Conservation (phyloP, 2,888 invertebrate species). For the Rotaria sp. region DNA sequence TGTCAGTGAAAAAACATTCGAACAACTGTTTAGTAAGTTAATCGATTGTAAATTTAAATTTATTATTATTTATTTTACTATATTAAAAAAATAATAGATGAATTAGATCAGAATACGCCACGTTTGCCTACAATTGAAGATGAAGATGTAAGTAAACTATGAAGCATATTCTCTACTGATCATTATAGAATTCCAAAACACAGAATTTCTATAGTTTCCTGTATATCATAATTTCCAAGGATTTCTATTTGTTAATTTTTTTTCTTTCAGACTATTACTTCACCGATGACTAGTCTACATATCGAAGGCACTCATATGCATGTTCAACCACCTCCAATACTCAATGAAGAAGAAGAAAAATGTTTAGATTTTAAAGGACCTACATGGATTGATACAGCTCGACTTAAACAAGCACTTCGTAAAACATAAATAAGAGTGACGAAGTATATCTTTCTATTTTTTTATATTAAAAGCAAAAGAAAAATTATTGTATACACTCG, state of each 20-base stretch:
- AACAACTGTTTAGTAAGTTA: not conserved
- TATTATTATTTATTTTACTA: not conserved
- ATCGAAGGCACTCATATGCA: slow-evolving; percentile 7
- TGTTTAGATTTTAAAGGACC: not conserved
- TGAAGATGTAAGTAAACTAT: not conserved
- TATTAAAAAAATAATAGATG: not conserved
- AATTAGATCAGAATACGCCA: not conserved
- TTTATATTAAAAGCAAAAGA: not conserved
- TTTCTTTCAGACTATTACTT: not conserved
- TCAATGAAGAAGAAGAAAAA: not conserved
- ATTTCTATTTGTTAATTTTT: too few species aligned
- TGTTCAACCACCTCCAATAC: not conserved
- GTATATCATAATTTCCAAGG: too few species aligned
- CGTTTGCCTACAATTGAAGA: not conserved
- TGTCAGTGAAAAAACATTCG: not conserved
- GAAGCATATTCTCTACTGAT: not conserved
- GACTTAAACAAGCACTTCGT: not conserved
- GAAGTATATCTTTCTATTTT: not conserved
- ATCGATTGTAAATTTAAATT: not conserved
- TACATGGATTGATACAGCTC: slow-evolving; percentile 1
- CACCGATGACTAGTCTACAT: not conserved
- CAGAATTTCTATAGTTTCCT: too few species aligned
- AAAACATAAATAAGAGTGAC: not conserved
- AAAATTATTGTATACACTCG: not conserved
- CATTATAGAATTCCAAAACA: too few species aligned